Evolutionary conservation across 2,888 invertebrate genomes (phyloP).

Genomic region (Teleogryllus oceanicus): DNA sequence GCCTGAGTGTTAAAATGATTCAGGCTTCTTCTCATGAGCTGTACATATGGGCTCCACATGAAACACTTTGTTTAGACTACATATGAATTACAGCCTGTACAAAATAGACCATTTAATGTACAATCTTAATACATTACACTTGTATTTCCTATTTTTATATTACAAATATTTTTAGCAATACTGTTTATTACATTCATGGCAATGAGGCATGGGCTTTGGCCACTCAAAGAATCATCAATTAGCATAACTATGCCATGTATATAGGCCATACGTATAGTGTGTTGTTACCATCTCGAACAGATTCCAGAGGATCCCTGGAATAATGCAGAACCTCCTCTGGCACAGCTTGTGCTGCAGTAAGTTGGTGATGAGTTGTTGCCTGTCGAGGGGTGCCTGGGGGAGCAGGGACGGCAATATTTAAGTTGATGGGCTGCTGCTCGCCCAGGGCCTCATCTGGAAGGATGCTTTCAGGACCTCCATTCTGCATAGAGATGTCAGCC

Average conservation of each 20-base stretch:
- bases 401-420: constrained; percentile 38
- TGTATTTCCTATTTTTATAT: background rate
- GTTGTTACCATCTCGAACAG: constrained; percentile 47
- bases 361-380: constrained; percentile 35
- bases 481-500: constrained; percentile 35
- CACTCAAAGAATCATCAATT: constrained; percentile 19
- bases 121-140: background rate
- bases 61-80: background rate
- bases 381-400: constrained; percentile 27
- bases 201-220: background rate
- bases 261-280: constrained; percentile 49
- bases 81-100: background rate
- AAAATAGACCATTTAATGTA: constrained; percentile 11
- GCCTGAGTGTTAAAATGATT: too few relatives aligned
- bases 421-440: constrained; percentile 39
- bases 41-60: too few relatives aligned
- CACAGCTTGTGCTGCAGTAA: constrained; percentile 39
- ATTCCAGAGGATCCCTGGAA: constrained; percentile 48
- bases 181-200: background rate
- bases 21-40: too few relatives aligned
- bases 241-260: constrained; percentile 40
- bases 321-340: constrained; percentile 39
- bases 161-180: constrained; percentile 11
- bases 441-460: constrained; percentile 39
- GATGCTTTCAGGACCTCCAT: constrained; percentile 33